phyloP scores from a whole-genome alignment of 23 tunicate genomes.

The Ciona savignyi region DNA sequence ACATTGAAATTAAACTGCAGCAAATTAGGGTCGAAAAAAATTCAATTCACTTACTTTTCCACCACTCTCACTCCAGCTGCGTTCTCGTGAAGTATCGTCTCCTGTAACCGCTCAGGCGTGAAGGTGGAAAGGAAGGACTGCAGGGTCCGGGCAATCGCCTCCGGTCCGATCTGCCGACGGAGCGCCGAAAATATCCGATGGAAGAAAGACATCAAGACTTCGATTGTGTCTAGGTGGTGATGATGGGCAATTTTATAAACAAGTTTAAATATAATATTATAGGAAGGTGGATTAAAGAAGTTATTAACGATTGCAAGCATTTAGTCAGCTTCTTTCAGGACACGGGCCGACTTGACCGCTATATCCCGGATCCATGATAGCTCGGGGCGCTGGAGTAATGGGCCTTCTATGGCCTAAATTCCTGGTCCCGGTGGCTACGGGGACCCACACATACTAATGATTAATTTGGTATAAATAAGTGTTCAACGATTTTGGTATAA shows the following conservation, averaged over 20 bases:
- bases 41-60: slow-evolving; percentile 36
- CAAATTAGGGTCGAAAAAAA: not conserved
- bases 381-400: too few species aligned
- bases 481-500: too few species aligned
- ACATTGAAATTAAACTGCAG: not conserved
- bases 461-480: too few species aligned
- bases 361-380: too few species aligned
- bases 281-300: too few species aligned
- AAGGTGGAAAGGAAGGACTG: slow-evolving; percentile 59
- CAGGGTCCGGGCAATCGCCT: slow-evolving; percentile 50
- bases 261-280: too few species aligned
- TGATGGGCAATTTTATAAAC: not conserved
- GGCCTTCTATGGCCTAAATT: too few species aligned
- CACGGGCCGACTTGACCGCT: too few species aligned
- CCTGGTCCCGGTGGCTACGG: too few species aligned
- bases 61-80: slow-evolving; percentile 65
- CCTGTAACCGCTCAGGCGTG: slow-evolving; percentile 49
- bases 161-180: slow-evolving; percentile 73
- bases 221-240: slow-evolving; percentile 40
- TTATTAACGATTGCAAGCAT: too few species aligned
- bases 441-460: too few species aligned
- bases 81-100: slow-evolving; percentile 74
- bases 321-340: too few species aligned
- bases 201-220: slow-evolving; percentile 55
- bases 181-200: slow-evolving; percentile 39